Evolutionary conservation across 2,888 invertebrate genomes (phyloP), one percentile per base, ranked within the genome.

Genomic region (Laothoe populi): DNA sequence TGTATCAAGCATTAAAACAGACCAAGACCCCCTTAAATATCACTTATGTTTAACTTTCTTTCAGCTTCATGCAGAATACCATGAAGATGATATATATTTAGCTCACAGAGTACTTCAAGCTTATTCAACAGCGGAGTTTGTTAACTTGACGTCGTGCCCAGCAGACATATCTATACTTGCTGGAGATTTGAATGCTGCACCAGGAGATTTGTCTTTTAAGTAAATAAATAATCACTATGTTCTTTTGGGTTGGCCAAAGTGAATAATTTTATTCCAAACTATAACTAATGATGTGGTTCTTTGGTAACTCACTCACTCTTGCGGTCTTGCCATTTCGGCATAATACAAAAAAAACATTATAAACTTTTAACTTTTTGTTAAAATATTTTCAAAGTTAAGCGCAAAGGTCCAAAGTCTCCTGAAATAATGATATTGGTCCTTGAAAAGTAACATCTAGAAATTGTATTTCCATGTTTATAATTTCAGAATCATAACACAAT

Each of bases 11-110:
- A 13, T 4, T 5, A 5, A 26, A 26, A 26, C 5, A 26, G 5
- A 26, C 2, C 5, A 26, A 26, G 8, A 5, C 5, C 5, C 31
- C 7, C 31, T 31, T 8, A 31, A 5, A 5, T 31, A 5, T 31
- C 5, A 4, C 4, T 5, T 1, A 31, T 31, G 31, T 5, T 8
- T 35, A 11, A 46, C 38, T 48, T 21, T 46, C 57, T 64, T 91
- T 93, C 84, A 98, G 98, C 93, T 99, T 61, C 99, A 99, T 92
- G 99, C 99, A 0, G 98, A 99, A 88, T 99, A 99, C 78, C 95
- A 97, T 82, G 93, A 94, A 42, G 94, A 95, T 65, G 99, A 99
- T 81, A 97, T 97, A 73, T 99, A 99, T 84, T 93, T 96, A 71
- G 96, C 98, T 45, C 99, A 99, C 87, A 94, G 99, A 73, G 95